A percentile compares a stretch with the other conserved stretches of the same genome.
Conservation (phyloP, 2,888 invertebrate genomes). For the Thera obeliscata region DNA sequence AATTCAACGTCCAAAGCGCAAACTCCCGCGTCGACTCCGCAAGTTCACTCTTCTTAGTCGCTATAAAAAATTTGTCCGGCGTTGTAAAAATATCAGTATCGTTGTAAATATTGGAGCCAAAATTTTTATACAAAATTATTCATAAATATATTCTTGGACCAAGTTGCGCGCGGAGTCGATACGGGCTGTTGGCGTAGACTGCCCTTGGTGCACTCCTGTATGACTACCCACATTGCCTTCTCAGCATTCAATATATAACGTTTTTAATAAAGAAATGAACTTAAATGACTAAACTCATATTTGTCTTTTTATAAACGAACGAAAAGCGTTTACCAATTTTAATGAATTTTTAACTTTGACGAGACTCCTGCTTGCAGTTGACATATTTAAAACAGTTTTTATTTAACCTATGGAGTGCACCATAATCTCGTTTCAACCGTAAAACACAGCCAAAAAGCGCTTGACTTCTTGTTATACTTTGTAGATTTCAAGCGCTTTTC, state of each 20-base stretch:
- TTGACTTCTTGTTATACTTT: conserved; percentile 24
- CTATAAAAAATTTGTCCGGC: conserved; percentile 77
- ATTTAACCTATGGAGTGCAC: conserved; percentile 21
- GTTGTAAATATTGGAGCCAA: conserved; percentile 82
- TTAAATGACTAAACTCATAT: too few species aligned
- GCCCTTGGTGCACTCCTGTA: conserved; percentile 39
- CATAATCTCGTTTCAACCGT: conserved; percentile 5
- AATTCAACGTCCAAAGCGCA: conserved; percentile 55
- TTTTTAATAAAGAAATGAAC: too few species aligned
- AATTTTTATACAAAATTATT: conserved; percentile 83
- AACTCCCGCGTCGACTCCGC: conserved; percentile 53
- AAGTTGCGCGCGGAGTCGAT: conserved; percentile 58
- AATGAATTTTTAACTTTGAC: background rate
- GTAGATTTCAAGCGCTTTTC: conserved; percentile 29
- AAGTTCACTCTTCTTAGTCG: conserved; percentile 67
- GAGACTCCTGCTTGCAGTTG: background rate
- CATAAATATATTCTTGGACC: conserved; percentile 76
- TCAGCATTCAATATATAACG: background rate
- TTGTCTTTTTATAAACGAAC: background rate
- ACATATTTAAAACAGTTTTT: background rate
- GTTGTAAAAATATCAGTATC: conserved; percentile 75
- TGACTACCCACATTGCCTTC: background rate
- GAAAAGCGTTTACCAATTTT: background rate
- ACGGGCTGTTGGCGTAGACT: conserved; percentile 42
- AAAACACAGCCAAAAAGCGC: conserved; percentile 22